Base-by-base conservation (phyloP, 2,797 vertebrate genomes). In the Poecilia picta region DNA sequence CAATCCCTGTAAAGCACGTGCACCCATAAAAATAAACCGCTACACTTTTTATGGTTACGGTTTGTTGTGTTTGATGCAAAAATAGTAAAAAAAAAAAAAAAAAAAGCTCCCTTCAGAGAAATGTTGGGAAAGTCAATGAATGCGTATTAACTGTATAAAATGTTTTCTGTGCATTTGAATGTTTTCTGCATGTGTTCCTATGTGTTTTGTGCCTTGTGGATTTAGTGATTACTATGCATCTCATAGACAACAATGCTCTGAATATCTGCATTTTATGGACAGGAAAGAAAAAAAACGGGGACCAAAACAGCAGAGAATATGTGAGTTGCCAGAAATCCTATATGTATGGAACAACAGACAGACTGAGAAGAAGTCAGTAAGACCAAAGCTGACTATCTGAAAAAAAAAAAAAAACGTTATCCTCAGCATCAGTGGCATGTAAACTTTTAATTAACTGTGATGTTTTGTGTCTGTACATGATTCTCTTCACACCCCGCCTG, bases 181-280 rank as follows among this genome's bases (percentile, higher is more conserved):
- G 70, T 82, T 76, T 53, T 45, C 41, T 71, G 75, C 72, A 57
- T 81, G 64, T 78, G 39, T 76, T 53, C 23, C 8, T 53, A 23
- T 53, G 8, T 25, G 51, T 25, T 53, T 49, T 87, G 84, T 74
- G 82, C 74, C 59, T 78, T 83, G 83, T 85, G 82, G 79, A 68
- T 68, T 59, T 71, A 49, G 73, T 92, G 86, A 90, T 86, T 89
- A 77, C 73, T 81, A 76, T 85, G 83, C 78, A 80, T 85, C 78
- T 84, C 83, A 79, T 49, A 71, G 77, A 84, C 62, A 71, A 74
- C 53, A 76, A 74, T 31, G 59, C 75, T 75, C 75, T 75, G 81
- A 88, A 79, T 87, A 84, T 87, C 45, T 80, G 80, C 88, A 86
- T 93, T 89, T 88, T 90, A 79, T 72, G 87, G 87, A 83, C 59